Conservation (phyloP, 2,797 vertebrate genomes). For the Tiaroga cobitis region DNA sequence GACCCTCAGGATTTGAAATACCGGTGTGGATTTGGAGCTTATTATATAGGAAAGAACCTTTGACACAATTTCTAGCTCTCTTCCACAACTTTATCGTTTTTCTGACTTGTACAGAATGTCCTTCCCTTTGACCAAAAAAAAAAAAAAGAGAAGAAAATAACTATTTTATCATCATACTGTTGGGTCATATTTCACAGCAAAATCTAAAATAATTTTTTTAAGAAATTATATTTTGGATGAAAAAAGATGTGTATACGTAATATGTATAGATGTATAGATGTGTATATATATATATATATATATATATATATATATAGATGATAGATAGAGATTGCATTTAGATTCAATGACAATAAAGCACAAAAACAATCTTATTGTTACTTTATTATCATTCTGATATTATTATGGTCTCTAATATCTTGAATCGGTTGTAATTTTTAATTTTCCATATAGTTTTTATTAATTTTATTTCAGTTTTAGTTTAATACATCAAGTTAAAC, state of each 20-base stretch:
- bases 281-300: no score
- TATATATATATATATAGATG: no score
- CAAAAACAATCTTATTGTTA: not conserved
- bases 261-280: no score
- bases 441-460: no score
- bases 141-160: not conserved
- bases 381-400: not conserved
- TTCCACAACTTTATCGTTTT: conserved; percentile 12
- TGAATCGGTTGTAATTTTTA: no score
- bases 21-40: conserved; percentile 52
- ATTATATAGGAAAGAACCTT: conserved; percentile 33
- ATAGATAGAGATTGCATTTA: not conserved
- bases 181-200: not conserved
- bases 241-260: not conserved
- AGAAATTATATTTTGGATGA: not conserved
- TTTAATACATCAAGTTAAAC: no score
- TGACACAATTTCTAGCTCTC: conserved; percentile 22
- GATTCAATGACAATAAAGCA: not conserved
- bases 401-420: not conserved
- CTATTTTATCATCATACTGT: not conserved
- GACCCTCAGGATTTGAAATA: conserved; percentile 56
- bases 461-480: no score
- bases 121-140: not conserved
- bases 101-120: not conserved
- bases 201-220: not conserved